These are phyloP conservation scores for Sinonovacula constricta DNA, from an alignment of 1,140 invertebrate species.

Conservation along the genomic window DNA sequence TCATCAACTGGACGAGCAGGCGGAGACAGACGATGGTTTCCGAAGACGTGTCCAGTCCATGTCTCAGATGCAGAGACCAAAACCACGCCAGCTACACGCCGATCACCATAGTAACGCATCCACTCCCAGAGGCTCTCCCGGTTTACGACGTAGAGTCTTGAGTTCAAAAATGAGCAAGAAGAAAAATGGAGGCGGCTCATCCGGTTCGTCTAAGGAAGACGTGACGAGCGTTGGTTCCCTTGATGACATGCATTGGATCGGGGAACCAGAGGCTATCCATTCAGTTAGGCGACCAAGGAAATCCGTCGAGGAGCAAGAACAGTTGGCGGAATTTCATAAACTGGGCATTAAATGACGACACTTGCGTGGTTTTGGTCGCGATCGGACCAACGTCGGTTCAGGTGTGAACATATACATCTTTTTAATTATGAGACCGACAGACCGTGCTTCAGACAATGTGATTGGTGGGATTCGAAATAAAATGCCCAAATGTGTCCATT, in stretches of 20 bases:
- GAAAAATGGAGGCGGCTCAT: constrained; percentile 19
- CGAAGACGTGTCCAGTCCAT: constrained; percentile 37
- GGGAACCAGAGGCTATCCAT: constrained; percentile 61
- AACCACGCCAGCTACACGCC: background rate
- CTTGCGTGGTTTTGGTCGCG: too few relatives aligned
- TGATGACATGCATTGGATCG: constrained; percentile 52
- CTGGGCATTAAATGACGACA: background rate
- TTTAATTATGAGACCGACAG: too few relatives aligned
- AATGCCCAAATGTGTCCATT: too few relatives aligned
- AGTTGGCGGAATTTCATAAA: constrained; percentile 41
- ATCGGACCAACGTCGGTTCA: too few relatives aligned
- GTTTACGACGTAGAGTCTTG: constrained; percentile 5
- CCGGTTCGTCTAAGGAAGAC: constrained; percentile 20
- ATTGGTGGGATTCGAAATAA: too few relatives aligned
- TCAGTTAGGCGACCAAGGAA: constrained; percentile 59
- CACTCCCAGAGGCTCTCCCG: constrained; percentile 28
- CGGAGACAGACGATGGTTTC: background rate
- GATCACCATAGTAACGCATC: background rate
- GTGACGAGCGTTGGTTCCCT: constrained; percentile 25
- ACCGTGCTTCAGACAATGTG: too few relatives aligned
- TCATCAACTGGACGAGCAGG: background rate
- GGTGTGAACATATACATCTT: too few relatives aligned
- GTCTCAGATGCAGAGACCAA: constrained; percentile 24
- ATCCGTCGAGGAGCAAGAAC: constrained; percentile 56
- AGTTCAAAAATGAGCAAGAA: background rate